A percentile compares a stretch with the other conserved stretches of the same genome.
Evolutionary conservation across 1,140 invertebrate genomes (phyloP).

Genomic region (Cydia fagiglandana): DNA sequence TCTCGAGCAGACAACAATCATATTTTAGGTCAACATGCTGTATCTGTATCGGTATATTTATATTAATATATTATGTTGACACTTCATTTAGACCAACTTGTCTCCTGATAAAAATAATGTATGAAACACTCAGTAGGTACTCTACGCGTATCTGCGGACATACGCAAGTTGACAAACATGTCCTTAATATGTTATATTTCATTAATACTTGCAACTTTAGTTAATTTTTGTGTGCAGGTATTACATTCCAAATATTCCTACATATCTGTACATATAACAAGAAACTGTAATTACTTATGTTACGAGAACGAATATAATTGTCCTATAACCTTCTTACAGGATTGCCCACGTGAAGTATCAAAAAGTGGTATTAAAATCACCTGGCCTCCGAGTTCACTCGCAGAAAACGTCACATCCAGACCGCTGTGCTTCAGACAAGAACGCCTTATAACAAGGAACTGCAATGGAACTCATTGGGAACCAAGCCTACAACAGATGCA

Average conservation of each 20-base stretch:
- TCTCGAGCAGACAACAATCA: not conserved
- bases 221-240: slow-evolving; percentile 1
- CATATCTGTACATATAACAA: not conserved
- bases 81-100: slow-evolving; percentile 11
- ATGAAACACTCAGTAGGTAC: not conserved
- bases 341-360: slow-evolving; percentile 54
- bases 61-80: not conserved
- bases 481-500: slow-evolving; percentile 42
- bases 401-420: slow-evolving; percentile 50
- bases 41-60: not conserved
- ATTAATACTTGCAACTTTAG: not conserved
- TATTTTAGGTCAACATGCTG: not conserved
- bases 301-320: not conserved
- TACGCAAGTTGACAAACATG: not conserved
- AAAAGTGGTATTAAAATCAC: slow-evolving; percentile 50
- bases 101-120: slow-evolving; percentile 15
- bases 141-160: not conserved
- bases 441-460: slow-evolving; percentile 55
- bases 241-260: not conserved
- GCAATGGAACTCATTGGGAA: slow-evolving; percentile 49
- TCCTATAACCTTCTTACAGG: slow-evolving; percentile 43
- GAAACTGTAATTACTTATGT: not conserved
- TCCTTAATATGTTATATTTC: not conserved
- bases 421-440: slow-evolving; percentile 55
- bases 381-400: slow-evolving; percentile 52